A percentile compares a stretch with the other conserved stretches of the same genome.
These are phyloP conservation scores for Nettapus auritus DNA, from an alignment of 2,113 vertebrate species.

Conservation along the genomic window DNA sequence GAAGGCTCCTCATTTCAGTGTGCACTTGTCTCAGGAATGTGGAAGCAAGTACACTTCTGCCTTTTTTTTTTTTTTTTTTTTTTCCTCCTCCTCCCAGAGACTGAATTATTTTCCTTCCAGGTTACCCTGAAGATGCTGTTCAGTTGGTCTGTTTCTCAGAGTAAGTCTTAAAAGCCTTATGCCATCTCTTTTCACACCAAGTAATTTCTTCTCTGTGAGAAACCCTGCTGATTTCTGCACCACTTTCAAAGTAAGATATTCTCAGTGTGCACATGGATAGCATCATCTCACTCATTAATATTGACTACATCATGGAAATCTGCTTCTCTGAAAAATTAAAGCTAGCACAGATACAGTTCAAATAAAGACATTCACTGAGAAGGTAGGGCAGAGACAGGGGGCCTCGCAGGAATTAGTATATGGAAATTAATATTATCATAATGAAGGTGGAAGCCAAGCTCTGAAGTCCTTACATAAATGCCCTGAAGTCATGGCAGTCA, in stretches of 20 bases:
- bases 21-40: neutral
- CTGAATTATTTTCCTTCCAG: neutral
- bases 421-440: neutral
- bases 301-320: neutral
- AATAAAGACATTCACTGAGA: conserved; percentile 13
- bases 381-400: neutral
- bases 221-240: neutral
- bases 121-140: neutral
- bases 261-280: neutral
- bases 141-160: neutral
- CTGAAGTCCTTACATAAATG: neutral
- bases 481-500: neutral
- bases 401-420: neutral
- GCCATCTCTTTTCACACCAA: neutral
- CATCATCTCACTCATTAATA: neutral
- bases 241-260: neutral
- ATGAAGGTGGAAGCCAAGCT: neutral
- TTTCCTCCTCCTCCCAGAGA: neutral
- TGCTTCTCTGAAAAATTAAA: neutral
- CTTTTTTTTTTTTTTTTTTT: neutral
- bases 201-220: neutral
- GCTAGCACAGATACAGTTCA: neutral
- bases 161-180: neutral
- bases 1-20: neutral
- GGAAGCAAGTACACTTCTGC: neutral